Conservation (phyloP, 2,113 vertebrate species). For the Alethe castanea region DNA sequence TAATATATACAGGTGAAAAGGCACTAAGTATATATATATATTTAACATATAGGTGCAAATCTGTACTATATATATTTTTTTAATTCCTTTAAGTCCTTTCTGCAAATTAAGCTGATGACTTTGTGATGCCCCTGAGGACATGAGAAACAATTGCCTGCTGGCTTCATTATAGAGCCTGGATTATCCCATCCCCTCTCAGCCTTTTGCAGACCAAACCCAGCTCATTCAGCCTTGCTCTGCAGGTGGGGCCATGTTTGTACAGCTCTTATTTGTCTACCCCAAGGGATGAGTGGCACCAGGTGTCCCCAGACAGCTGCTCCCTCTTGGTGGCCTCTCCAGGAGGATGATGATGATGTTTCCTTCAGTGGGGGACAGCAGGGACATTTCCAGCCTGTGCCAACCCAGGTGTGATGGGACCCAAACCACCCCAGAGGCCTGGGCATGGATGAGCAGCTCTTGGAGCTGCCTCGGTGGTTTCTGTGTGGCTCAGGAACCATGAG, state of each 20-base stretch:
- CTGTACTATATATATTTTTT: not conserved
- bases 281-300: not conserved
- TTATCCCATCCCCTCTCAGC: not conserved
- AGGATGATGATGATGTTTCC: not conserved
- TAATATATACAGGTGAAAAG: not conserved
- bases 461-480: not conserved
- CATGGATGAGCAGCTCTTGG: not conserved
- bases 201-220: not conserved
- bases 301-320: not conserved
- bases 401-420: not conserved
- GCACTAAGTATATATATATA: not conserved
- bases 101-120: slow-evolving; percentile 17
- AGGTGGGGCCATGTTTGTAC: not conserved
- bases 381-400: not conserved
- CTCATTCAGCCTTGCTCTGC: not conserved
- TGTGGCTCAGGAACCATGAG: rapidly evolving
- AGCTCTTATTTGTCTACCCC: not conserved
- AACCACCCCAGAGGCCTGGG: not conserved
- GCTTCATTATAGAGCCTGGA: not conserved
- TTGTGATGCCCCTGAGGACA: not conserved
- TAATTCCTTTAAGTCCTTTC: not conserved
- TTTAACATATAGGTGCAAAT: not conserved
- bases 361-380: not conserved
- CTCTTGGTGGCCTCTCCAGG: not conserved
- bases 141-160: not conserved